phyloP scores from a whole-genome alignment of 2,888 invertebrate genomes.

The Aphidius colemani region DNA sequence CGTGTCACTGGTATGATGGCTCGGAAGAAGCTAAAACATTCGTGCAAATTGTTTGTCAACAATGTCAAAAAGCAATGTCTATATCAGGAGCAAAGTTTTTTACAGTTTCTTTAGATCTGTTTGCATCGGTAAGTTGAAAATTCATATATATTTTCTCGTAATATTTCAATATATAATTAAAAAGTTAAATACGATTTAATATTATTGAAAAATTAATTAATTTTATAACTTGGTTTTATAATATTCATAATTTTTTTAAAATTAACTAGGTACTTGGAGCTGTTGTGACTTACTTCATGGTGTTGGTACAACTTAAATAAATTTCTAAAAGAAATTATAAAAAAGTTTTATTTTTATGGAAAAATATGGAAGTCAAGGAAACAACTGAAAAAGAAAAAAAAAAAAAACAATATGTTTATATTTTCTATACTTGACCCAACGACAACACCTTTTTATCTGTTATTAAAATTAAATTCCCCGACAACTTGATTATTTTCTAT shows the following conservation, averaged over 20 bases:
- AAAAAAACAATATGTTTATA: not conserved
- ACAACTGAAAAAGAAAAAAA: not conserved
- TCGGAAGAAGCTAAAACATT: slow-evolving; percentile 90
- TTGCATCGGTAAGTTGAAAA: slow-evolving; percentile 75
- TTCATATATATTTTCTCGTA: not conserved
- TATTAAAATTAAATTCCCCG: too few relatives aligned
- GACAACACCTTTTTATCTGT: too few relatives aligned
- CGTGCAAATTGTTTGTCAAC: slow-evolving; percentile 88
- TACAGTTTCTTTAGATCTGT: slow-evolving; percentile 84
- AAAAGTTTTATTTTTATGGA: slow-evolving; percentile 3
- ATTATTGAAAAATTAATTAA: not conserved
- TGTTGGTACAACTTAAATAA: slow-evolving; percentile 85
- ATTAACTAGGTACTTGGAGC: slow-evolving; percentile 77
- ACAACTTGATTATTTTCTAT: not conserved
- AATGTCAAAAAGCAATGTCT: slow-evolving; percentile 87
- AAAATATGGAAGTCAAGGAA: not conserved
- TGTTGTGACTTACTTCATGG: slow-evolving; percentile 90
- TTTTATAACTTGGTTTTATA: not conserved
- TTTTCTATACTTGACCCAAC: too few relatives aligned
- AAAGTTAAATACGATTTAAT: not conserved
- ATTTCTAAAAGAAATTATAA: slow-evolving; percentile 27
- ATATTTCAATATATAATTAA: not conserved
- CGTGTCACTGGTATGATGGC: slow-evolving; percentile 89
- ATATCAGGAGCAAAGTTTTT: slow-evolving; percentile 90
- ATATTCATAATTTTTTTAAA: not conserved